A percentile compares a stretch with the other conserved stretches of the same genome.
Conservation (phyloP, 2,888 invertebrate species). For the Drosophila gaucha region DNA sequence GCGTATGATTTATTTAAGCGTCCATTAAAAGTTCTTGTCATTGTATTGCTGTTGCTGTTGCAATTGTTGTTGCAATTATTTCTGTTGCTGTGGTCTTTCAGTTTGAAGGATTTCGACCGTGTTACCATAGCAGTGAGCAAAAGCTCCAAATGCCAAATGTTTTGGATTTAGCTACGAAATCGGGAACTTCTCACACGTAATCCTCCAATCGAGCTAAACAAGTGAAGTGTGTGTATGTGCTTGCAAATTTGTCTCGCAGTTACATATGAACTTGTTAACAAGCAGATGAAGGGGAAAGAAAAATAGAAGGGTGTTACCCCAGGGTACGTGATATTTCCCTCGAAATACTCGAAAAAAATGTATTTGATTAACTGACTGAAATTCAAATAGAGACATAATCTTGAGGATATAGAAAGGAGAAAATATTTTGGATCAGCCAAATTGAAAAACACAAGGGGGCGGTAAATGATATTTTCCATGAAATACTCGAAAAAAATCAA, state of each 20-base stretch:
- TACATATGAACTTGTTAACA: neutral
- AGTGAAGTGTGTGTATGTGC: neutral
- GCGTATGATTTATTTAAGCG: constrained; percentile 74
- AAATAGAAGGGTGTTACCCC: too few species aligned
- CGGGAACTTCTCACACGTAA: neutral
- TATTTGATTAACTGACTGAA: too few species aligned
- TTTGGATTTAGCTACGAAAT: neutral
- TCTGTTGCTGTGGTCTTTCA: constrained; percentile 32
- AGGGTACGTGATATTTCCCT: too few species aligned
- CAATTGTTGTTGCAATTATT: constrained; percentile 11
- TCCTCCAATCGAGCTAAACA: neutral
- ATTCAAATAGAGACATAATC: too few species aligned
- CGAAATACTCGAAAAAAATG: too few species aligned
- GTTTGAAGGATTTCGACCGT: constrained; percentile 54
- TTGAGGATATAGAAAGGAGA: too few species aligned
- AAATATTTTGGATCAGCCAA: too few species aligned
- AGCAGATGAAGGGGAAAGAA: too few species aligned
- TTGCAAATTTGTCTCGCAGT: too few species aligned
- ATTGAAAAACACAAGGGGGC: too few species aligned
- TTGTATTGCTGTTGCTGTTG: constrained; percentile 40
- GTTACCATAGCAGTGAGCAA: constrained; percentile 28
- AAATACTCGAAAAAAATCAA: too few species aligned
- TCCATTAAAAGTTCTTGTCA: constrained; percentile 69
- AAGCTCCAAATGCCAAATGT: constrained; percentile 9
- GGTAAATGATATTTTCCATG: too few species aligned